Evolutionary conservation across 2,888 invertebrate genomes (phyloP), one percentile per base, ranked within the genome.

Genomic region (Encarsia formosa): DNA sequence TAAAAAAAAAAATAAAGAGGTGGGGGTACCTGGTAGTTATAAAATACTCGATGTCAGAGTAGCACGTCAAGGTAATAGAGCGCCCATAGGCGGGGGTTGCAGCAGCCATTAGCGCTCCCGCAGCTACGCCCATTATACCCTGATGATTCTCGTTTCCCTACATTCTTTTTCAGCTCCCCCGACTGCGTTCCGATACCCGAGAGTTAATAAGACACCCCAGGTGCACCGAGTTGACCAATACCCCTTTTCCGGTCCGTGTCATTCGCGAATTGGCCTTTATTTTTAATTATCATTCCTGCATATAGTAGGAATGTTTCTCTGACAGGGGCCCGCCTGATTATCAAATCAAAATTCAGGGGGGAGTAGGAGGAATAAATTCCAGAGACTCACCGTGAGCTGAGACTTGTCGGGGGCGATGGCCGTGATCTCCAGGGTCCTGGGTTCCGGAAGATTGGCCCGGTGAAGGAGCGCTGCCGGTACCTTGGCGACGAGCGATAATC

Each of bases 351-450:
- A n/a, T n/a, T n/a, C n/a, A n/a, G n/a, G 34, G 15, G 15, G 16
- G 34, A 34, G 16, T 13, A 5, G 24, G 22, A 23, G 15, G 20
- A 31, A 37, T n/a, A 11, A 4, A 18, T n/a, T n/a, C 19, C 18
- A 26, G 19, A 4, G 13, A 69, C 74, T 77, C 74, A 84, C 84
- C 77, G 81, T 80, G 74, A 78, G 79, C 65, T 82, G 83, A 9
- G 81, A 78, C 74, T 83, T 83, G 66, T 84, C 83, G 26, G 84
- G 84, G 34, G 81, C 79, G 63, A 83, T 83, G 54, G 83, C 78
- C 13, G 82, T 81, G 51, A 84, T 77, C 61, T 83, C 83, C 61
- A 82, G 78, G 40, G 78, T 73, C 63, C 79, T 76, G 5, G 70
- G 70, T 45, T 71, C 72, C 24, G 73, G 71, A 16, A 68, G 69